A percentile compares a stretch with the other conserved stretches of the same genome.
These are phyloP conservation scores for Phaethornis superciliosus DNA, from an alignment of 2,113 vertebrate species.

Conservation along the genomic window DNA sequence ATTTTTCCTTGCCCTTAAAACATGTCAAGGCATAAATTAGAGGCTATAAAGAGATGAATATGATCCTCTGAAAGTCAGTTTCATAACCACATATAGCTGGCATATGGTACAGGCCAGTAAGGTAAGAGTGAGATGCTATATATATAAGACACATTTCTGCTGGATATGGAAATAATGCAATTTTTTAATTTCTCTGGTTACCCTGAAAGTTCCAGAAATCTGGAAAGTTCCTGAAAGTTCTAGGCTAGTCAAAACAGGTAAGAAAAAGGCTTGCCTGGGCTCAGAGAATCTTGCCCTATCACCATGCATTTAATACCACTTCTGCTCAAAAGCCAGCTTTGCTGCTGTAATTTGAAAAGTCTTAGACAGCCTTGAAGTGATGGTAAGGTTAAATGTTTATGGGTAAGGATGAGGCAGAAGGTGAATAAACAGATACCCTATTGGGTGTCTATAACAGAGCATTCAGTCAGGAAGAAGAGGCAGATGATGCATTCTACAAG, in stretches of 20 bases:
- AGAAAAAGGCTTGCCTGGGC: neutral
- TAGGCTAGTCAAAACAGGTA: neutral
- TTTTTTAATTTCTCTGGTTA: neutral
- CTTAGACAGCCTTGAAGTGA: neutral
- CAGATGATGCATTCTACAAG: too few species aligned
- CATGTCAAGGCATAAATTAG: accelerated
- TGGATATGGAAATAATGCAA: neutral
- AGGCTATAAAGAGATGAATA: neutral
- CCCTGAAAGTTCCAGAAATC: neutral
- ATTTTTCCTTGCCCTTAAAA: neutral
- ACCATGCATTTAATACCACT: neutral
- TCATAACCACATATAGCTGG: neutral
- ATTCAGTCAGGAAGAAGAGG: too few species aligned
- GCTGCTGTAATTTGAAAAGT: neutral
- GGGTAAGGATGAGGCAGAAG: too few species aligned
- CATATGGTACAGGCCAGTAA: neutral
- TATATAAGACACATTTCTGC: neutral
- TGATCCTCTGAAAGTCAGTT: neutral
- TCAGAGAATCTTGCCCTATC: neutral
- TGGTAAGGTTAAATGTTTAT: too few species aligned
- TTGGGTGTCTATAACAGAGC: too few species aligned
- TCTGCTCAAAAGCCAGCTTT: neutral
- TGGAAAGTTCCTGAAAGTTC: neutral
- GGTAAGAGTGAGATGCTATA: neutral
- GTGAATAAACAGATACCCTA: too few species aligned